These are phyloP conservation scores for Lytechinus variegatus DNA, from an alignment of 35 echinoderm and acorn worm species.

Conservation along the genomic window DNA sequence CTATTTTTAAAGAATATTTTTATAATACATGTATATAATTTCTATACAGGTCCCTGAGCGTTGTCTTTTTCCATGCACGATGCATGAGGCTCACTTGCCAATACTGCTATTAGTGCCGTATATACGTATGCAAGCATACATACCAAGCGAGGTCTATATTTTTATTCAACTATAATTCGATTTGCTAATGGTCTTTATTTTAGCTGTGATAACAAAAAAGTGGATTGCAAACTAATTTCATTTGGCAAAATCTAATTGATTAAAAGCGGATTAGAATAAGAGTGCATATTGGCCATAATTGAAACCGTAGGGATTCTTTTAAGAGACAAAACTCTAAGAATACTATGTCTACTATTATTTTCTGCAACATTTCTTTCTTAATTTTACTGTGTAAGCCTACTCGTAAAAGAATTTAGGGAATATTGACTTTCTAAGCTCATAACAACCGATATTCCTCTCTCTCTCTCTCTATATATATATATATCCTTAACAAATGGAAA, in stretches of 20 bases:
- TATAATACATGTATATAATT: too few species aligned
- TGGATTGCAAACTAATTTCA: background rate
- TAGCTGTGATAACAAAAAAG: background rate
- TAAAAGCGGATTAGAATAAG: background rate
- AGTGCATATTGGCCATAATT: background rate
- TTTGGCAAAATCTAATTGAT: constrained; percentile 8
- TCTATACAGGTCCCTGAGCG: background rate
- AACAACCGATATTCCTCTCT: background rate
- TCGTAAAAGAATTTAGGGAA: too few species aligned
- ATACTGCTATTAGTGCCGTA: background rate
- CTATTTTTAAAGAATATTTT: too few species aligned
- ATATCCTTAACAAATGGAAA: too few species aligned
- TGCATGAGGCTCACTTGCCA: too few species aligned
- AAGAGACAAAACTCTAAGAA: background rate
- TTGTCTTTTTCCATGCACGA: background rate
- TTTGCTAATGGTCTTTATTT: constrained; percentile 6
- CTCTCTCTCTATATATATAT: background rate
- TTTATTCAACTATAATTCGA: background rate
- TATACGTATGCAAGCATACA: background rate
- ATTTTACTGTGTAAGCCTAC: background rate
- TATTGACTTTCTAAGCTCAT: too few species aligned
- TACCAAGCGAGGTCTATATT: background rate
- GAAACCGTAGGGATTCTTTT: background rate
- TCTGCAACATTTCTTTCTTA: background rate
- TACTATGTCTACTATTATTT: background rate